Evolutionary conservation across 2,888 invertebrate species (phyloP).

Genomic region (Eugnorisma glareosa): DNA sequence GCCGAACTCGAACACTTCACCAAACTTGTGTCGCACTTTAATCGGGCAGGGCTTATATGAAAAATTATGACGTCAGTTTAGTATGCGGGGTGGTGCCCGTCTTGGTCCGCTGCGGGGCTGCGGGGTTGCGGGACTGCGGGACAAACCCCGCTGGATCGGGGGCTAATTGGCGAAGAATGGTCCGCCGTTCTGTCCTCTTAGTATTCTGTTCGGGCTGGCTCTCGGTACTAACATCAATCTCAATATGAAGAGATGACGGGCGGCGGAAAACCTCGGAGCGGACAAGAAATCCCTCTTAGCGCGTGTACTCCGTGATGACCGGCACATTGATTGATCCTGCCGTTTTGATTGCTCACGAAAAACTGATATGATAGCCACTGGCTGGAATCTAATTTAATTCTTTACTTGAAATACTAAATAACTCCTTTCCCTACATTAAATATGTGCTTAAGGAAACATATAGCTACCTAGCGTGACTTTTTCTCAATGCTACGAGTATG

Average conservation of each 20-base stretch:
- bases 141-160: conserved; percentile 83
- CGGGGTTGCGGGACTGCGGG: conserved; percentile 75
- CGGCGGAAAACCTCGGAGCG: conserved; percentile 82
- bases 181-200: conserved; percentile 80
- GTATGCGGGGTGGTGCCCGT: conserved; percentile 85
- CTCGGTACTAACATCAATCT: conserved; percentile 88
- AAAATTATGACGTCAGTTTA: conserved; percentile 87
- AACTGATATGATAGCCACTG: conserved; percentile 55
- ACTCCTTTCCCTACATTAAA: not conserved
- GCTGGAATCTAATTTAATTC: conserved; percentile 20
- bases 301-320: conserved; percentile 73
- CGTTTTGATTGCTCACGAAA: conserved; percentile 64
- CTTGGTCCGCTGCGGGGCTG: conserved; percentile 66
- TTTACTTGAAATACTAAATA: not conserved
- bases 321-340: conserved; percentile 84
- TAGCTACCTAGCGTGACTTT: not conserved
- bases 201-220: conserved; percentile 84
- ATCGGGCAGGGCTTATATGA: conserved; percentile 82
- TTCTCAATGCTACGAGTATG: not conserved
- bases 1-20: conserved; percentile 60
- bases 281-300: conserved; percentile 89
- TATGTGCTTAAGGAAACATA: not conserved
- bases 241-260: conserved; percentile 88
- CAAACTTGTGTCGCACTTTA: conserved; percentile 75
- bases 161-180: conserved; percentile 89